Percentiles rank a stretch among this genome's conserved stretches.
phyloP scores from a whole-genome alignment of 2,113 vertebrate species.

The Aegotheles bennettii region DNA sequence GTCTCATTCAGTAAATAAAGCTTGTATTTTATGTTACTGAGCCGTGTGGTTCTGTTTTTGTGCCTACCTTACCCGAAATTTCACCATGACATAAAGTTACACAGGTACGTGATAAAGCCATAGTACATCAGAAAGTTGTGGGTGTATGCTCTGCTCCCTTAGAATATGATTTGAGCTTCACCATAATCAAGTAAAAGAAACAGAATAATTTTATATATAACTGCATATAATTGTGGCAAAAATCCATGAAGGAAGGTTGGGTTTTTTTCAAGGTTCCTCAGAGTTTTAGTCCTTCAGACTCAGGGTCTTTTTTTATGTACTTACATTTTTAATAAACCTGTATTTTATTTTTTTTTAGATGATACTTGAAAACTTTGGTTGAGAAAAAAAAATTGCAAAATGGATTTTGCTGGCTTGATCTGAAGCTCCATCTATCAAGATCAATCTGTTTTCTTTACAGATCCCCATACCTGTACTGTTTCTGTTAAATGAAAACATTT shows the following conservation, averaged over 20 bases:
- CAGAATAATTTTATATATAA: background rate
- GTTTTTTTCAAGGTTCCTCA: background rate
- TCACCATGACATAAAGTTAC: background rate
- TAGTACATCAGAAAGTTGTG: background rate
- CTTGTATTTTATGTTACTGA: background rate
- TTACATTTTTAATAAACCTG: background rate
- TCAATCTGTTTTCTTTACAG: background rate
- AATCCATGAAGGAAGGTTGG: background rate
- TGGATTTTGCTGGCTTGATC: background rate
- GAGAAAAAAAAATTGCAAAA: background rate
- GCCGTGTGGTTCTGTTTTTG: background rate
- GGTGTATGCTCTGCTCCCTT: background rate
- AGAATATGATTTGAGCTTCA: background rate
- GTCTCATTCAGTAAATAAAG: background rate
- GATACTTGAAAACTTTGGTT: background rate
- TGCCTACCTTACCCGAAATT: background rate
- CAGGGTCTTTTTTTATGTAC: background rate
- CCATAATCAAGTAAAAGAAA: background rate
- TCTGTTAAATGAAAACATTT: background rate
- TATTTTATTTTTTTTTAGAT: background rate
- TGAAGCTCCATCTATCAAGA: background rate
- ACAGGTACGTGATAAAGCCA: rapidly evolving
- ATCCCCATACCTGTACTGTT: background rate
- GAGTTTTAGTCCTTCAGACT: background rate
- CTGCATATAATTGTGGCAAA: background rate